Base-by-base conservation (phyloP, 2,797 vertebrate genomes). In the Spondyliosoma cantharus region DNA sequence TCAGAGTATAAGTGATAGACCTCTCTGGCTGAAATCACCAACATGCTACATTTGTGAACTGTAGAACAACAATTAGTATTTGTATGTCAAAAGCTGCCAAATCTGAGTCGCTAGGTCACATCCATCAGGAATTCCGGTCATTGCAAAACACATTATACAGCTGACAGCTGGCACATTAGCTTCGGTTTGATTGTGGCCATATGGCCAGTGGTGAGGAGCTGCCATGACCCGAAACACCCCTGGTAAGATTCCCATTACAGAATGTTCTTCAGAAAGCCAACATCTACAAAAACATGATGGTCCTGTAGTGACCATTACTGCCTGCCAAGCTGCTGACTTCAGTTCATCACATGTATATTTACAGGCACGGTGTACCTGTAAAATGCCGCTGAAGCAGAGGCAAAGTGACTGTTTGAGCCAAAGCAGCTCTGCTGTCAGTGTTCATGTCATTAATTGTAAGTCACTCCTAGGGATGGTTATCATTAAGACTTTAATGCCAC, bases 81-180 rank as follows among this genome's bases (percentile, higher is more conserved):
- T 80, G 61, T 74, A 53, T 78, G 71, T 86, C 70, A 77, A 80
- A 69, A 16, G 22, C 66, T 76, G 81, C 86, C 77, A 87, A 76
- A 77, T 82, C 62, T 76, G 71, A 69, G 59, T 63, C 29, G 57
- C 74, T 66, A 72, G 78, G 86, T 91, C 87, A 74, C 70, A 82
- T 85, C 77, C 80, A 89, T 92, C 84, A 88, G 86, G 76, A 89
- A 88, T 82, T 77, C 80, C 75, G 65, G 86, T 78, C 83, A 86
- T 56, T 60, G 71, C 67, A 73, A 83, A 85, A 83, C 68, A 59
- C 74, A 90, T 87, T 82, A 87, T 83, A 79, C 78, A 83, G 84
- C 81, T 82, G 87, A 87, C 86, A 90, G 89, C 88, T 91, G 91
- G 90, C 87, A 88, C 91, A 91, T 90, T 92, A 88, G 88, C 84